Evolutionary conservation across 2,797 vertebrate species (phyloP).

Genomic region (Coendou prehensilis): DNA sequence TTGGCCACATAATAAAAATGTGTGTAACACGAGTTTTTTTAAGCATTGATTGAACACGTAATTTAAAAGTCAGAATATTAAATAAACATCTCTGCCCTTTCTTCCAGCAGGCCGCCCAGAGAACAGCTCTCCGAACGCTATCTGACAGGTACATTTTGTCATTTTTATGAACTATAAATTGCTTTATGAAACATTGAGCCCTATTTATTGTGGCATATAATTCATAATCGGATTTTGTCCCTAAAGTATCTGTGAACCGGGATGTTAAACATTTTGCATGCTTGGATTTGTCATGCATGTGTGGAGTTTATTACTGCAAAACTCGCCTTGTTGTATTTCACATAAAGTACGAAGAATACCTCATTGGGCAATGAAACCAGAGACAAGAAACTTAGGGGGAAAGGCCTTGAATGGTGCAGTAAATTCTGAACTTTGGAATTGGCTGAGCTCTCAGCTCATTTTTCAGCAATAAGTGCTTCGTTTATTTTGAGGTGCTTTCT

Average conservation of each 20-base stretch:
- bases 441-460: conserved; percentile 86
- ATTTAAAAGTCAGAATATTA: conserved; percentile 91
- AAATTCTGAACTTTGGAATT: conserved; percentile 88
- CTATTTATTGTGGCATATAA: conserved; percentile 92
- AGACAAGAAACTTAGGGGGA: conserved; percentile 87
- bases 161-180: conserved; percentile 94
- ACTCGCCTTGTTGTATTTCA: conserved; percentile 89
- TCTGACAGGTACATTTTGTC: conserved; percentile 93
- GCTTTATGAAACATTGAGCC: conserved; percentile 91
- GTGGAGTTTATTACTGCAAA: conserved; percentile 90
- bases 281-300: conserved; percentile 91
- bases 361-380: conserved; percentile 88
- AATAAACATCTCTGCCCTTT: conserved; percentile 92
- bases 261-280: conserved; percentile 91
- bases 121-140: conserved; percentile 90
- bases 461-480: conserved; percentile 89
- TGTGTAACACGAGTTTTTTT: conserved; percentile 84
- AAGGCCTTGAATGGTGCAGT: conserved; percentile 85
- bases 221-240: conserved; percentile 91
- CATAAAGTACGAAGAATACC: conserved; percentile 88
- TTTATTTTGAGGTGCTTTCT: conserved; percentile 86
- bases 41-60: conserved; percentile 89
- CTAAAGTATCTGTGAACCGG: conserved; percentile 90
- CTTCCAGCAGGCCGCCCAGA: conserved; percentile 92
- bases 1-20: conserved; percentile 88